These are phyloP conservation scores for Petromus typicus DNA, from an alignment of 2,113 vertebrate genomes.

Conservation along the genomic window DNA sequence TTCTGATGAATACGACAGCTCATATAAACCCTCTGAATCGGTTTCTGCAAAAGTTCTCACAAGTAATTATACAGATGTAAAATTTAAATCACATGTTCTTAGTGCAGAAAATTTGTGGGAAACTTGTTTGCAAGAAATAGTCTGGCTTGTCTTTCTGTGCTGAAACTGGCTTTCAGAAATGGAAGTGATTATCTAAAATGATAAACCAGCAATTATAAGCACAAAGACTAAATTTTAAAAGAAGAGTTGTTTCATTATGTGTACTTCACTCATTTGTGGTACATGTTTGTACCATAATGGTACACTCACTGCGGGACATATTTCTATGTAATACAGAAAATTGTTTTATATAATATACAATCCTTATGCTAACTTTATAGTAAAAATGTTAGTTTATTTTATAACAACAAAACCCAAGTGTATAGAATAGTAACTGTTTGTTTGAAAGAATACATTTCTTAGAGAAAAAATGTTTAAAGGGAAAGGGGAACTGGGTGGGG, in stretches of 20 bases:
- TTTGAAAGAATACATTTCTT: background rate
- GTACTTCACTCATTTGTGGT: background rate
- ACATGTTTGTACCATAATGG: background rate
- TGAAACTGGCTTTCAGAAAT: constrained; percentile 48
- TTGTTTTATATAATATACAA: background rate
- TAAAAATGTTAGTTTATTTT: background rate
- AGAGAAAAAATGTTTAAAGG: no score
- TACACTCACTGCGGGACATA: background rate
- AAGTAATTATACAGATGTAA: constrained; percentile 31
- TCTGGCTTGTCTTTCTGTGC: constrained; percentile 11
- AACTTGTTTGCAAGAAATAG: constrained; percentile 25
- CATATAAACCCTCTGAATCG: constrained; percentile 23
- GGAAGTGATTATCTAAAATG: constrained; percentile 2
- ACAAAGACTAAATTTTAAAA: no score
- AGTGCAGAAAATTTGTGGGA: constrained; percentile 24
- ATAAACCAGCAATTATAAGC: no score
- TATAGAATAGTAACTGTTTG: constrained; percentile 30
- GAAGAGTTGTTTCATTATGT: background rate
- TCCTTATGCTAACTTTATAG: background rate
- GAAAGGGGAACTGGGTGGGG: no score
- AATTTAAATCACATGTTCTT: constrained; percentile 37
- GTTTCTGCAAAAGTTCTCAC: background rate
- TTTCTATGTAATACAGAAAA: background rate
- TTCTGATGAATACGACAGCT: constrained; percentile 11
- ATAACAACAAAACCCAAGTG: background rate